These are phyloP conservation scores for Nephrotoma appendiculata DNA, from an alignment of 2,888 invertebrate species.

Conservation along the genomic window DNA sequence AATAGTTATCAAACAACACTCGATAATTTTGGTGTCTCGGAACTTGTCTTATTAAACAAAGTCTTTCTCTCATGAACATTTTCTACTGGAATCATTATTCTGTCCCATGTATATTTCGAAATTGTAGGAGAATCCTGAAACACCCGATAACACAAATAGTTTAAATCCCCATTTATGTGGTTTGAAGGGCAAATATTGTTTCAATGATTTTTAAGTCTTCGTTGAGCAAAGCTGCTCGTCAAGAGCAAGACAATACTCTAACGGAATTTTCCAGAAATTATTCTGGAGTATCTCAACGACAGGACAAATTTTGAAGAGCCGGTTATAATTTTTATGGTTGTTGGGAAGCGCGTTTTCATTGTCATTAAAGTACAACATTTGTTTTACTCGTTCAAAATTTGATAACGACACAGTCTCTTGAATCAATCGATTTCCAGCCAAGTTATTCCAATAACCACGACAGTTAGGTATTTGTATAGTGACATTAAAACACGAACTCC, in stretches of 20 bases:
- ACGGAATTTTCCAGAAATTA: neutral
- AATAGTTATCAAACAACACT: neutral
- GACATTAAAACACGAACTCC: no score
- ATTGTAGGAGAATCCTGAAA: no score
- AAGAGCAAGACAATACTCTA: neutral
- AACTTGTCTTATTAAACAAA: constrained; percentile 13
- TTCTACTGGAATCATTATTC: constrained; percentile 7
- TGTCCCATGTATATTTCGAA: no score
- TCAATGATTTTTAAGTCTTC: neutral
- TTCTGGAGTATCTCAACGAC: neutral
- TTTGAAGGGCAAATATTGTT: no score
- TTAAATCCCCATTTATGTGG: no score
- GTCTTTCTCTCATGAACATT: constrained; percentile 11
- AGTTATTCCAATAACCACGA: no score
- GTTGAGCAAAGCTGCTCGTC: neutral
- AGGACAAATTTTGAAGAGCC: neutral
- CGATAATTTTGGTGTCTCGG: neutral
- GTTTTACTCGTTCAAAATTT: neutral
- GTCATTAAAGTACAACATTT: neutral
- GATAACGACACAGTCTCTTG: neutral
- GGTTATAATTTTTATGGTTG: neutral
- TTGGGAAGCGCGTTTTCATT: neutral
- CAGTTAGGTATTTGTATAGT: no score
- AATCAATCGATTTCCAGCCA: neutral
- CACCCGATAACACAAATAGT: no score